Base-by-base conservation (phyloP, 2,888 invertebrate genomes). In the Harpalus rufipes region DNA sequence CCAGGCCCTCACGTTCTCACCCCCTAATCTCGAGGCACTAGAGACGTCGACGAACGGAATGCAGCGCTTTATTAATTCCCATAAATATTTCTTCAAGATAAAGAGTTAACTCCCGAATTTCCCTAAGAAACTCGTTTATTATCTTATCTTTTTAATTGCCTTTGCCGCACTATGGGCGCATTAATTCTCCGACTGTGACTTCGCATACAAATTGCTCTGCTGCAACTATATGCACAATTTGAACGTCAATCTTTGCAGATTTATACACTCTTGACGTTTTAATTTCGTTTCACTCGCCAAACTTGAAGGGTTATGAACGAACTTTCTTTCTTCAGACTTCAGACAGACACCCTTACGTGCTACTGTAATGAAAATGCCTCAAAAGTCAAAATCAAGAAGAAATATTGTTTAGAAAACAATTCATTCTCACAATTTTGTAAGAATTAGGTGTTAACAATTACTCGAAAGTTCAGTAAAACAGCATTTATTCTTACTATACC, bases 131-230 rank as follows among this genome's bases (percentile, higher is more conserved):
- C 79, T 85, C 81, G 82, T 82, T 86, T 85, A 81, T 86, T 87
- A 86, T 86, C 88, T 88, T 88, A 88, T 88, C 88, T 88, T 86
- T 87, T 87, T 88, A 88, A 88, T 88, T 88, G 87, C 87, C 87
- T 85, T 86, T 86, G 86, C 78, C 86, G 85, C 86, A 87, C 86
- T 86, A 84, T 85, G 84, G 84, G 84, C 85, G 85, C 87, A 87
- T 87, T 87, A 87, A 87, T 87, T 87, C 86, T 85, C 72, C 61
- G 81, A 21, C 86, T 86, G 86, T 87, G 87, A 86, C 86, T 86
- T 81, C 86, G 87, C 84, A 84, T 84, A 84, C 84, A 84, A 84
- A 84, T 84, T 84, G 68, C 51, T 39, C 39, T 16, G 51, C 25
- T 74, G 74, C 74, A 74, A 74, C 74, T 74, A 12, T 8, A 74